Evolutionary conservation across 2,888 invertebrate genomes (phyloP).

Genomic region (Eupsilia transversa): DNA sequence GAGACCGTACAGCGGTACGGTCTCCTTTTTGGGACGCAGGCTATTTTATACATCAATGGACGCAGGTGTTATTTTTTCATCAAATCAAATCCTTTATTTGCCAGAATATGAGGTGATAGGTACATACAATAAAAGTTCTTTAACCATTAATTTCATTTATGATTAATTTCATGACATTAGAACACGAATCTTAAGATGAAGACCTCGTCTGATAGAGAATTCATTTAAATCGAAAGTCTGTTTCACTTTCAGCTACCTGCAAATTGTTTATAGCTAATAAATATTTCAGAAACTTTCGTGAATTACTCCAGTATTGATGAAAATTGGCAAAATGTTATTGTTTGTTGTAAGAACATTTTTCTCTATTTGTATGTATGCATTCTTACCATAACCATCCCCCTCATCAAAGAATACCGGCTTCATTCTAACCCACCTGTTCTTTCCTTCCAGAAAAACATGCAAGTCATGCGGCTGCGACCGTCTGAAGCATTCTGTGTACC

Average conservation of each 20-base stretch:
- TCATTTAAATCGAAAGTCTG: neutral
- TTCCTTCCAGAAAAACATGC: constrained; percentile 96
- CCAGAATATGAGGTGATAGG: no score
- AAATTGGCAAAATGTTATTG: neutral
- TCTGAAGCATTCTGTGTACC: constrained; percentile 97
- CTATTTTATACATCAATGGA: no score
- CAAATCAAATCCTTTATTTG: no score
- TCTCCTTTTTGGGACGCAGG: neutral
- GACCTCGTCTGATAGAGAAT: neutral
- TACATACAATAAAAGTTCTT: no score
- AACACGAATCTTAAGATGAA: neutral
- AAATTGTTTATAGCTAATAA: neutral
- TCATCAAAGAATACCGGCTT: neutral
- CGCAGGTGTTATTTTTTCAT: no score
- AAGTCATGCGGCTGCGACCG: constrained; percentile 97
- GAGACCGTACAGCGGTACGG: rapidly evolving
- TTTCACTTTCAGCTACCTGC: neutral
- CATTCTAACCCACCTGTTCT: neutral
- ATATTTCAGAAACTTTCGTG: neutral
- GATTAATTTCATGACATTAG: no score
- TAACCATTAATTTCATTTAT: no score
- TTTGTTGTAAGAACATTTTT: neutral
- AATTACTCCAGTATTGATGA: neutral
- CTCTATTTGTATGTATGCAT: neutral
- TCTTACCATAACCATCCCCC: neutral